Evolutionary conservation across 2,797 vertebrate genomes (phyloP), one percentile per base, ranked within the genome.

Genomic region (Chanos chanos): DNA sequence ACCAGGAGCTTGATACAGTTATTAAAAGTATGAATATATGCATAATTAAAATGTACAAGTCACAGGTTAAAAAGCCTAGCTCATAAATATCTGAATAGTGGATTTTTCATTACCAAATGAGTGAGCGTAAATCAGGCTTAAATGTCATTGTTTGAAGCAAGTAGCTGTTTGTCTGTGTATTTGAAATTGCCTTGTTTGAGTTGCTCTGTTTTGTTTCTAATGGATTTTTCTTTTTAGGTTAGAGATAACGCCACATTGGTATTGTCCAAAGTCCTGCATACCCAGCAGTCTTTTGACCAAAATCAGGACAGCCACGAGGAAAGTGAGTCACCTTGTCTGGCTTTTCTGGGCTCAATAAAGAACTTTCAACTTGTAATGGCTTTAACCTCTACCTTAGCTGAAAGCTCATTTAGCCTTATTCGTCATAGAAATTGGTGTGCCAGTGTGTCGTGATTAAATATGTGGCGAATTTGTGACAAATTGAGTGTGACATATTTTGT

Each of bases 231-330:
- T 53, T 84, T 82, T 9, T 84, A 98, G 96, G 96, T 99, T 48
- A 87, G 94, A 61, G 95, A 98, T n/a, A 92, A 94, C 25, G 95
- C 96, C 76, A 97, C 92, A 0, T 85, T 98, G 57, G 94, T 98
- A 68, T 79, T 99, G 71, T 97, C 95, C 7, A 94, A 83, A 81
- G 91, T 92, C 75, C 63, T 82, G 16, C 88, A 97, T 80, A 90
- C 85, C 13, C 94, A 94, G 64, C 95, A 97, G 76, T 95, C 93
- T 15, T 95, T 95, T 15, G 90, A 97, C 77, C 95, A 94, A 83
- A 93, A 99, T 79, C 95, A 95, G 79, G 95, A 98, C 72, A 89
- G 93, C 71, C 92, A 95, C 0, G 96, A 95, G 65, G 96, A 99
- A 80, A 92, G 96, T 99, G 81, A 77, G 95, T 93, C 53, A 51